These are phyloP conservation scores for Luperina nickerlii DNA, from an alignment of 2,888 invertebrate genomes.

Conservation along the genomic window DNA sequence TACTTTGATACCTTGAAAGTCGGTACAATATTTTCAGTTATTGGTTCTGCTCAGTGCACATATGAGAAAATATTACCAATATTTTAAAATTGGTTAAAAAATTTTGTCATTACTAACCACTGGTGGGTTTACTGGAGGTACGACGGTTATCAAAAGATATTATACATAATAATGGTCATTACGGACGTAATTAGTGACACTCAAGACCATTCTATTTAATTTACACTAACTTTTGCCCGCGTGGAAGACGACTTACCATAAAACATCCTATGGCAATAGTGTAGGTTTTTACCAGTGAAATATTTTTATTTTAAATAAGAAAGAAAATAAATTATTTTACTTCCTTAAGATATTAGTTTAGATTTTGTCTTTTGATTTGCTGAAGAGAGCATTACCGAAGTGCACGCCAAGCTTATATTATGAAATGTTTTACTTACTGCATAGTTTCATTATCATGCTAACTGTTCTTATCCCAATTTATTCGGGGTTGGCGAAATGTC, in stretches of 20 bases:
- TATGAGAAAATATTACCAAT: not conserved
- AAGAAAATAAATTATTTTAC: not conserved
- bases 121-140: not conserved
- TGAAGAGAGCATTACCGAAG: not conserved
- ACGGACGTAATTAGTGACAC: not conserved
- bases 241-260: not conserved
- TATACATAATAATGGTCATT: not conserved
- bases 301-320: not conserved
- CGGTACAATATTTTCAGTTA: not conserved
- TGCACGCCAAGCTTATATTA: constrained; percentile 11
- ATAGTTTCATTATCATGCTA: not conserved
- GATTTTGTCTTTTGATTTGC: constrained; percentile 18
- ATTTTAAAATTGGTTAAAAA: constrained; percentile 1
- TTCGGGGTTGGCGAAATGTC: not conserved
- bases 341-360: not conserved
- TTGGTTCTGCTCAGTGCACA: not conserved
- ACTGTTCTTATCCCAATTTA: not conserved
- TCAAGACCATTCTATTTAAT: constrained; percentile 1
- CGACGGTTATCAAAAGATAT: not conserved
- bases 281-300: not conserved
- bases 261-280: not conserved
- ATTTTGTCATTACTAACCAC: not conserved
- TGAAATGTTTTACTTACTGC: constrained; percentile 5
- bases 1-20: not conserved
- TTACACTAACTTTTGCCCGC: too few relatives aligned